Evolutionary conservation across 2,888 invertebrate species (phyloP).

Genomic region (Onthophagus sagittarius): DNA sequence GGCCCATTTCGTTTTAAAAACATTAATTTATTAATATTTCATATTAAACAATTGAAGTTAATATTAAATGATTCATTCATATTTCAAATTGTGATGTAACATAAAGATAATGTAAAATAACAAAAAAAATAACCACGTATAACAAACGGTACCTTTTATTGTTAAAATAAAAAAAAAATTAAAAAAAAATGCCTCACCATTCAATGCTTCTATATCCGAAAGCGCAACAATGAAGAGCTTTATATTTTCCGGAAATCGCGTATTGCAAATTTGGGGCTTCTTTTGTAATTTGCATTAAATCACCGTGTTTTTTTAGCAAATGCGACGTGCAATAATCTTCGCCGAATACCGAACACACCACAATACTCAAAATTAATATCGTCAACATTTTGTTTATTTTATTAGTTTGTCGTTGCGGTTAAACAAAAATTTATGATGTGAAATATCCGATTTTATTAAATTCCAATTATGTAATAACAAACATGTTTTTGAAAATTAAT

Average conservation of each 20-base stretch:
- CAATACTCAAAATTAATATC: neutral
- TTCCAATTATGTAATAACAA: no score
- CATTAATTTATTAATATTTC: no score
- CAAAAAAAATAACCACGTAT: no score
- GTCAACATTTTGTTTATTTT: neutral
- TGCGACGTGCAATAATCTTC: constrained; percentile 18
- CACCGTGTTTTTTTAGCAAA: constrained; percentile 14
- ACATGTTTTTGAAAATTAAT: no score
- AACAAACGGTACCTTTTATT: neutral
- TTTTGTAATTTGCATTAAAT: constrained; percentile 69
- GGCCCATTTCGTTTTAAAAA: no score
- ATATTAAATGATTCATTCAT: neutral
- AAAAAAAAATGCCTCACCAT: constrained; percentile 58
- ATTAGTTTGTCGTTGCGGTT: neutral
- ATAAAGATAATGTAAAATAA: neutral
- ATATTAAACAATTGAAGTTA: no score
- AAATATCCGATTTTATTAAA: no score
- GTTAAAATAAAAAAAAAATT: neutral
- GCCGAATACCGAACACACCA: neutral
- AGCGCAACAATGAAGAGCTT: constrained; percentile 74
- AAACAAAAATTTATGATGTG: neutral
- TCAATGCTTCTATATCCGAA: constrained; percentile 74
- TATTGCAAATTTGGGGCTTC: constrained; percentile 66
- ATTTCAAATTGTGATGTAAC: neutral
- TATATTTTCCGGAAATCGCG: constrained; percentile 65